Base-by-base conservation (phyloP, 2,888 invertebrate species). In the Neria commutata region DNA sequence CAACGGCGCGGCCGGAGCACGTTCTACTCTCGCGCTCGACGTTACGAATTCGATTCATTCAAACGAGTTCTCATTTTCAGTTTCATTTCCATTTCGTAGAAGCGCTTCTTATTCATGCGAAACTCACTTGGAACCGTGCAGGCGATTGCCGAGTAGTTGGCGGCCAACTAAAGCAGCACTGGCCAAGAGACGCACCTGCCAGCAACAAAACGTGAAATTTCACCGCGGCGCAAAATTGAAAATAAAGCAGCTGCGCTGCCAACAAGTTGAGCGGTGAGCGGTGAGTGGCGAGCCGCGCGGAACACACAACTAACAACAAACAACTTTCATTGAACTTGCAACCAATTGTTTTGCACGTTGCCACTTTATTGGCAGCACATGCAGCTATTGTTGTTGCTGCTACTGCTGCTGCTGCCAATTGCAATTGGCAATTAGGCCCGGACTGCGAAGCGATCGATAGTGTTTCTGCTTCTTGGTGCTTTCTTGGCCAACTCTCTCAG, bases 121-220 rank as follows among this genome's bases (percentile, higher is more conserved):
- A 46, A 46, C 25, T 48, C 48, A 10, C 25, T 48, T 48, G 29
- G 29, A 48, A 48, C 29, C 48, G 26, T 48, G 25, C 29, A 26
- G 25, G 48, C 8, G 16, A 16, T 26, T 48, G 25, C 29, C 14
- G 29, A 26, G 29, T 48, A n/a, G n/a, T n/a, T n/a, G n/a, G n/a
- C n/a, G n/a, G n/a, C n/a, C n/a, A n/a, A n/a, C n/a, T n/a, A n/a
- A n/a, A n/a, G n/a, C n/a, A n/a, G n/a, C n/a, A n/a, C n/a, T n/a
- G n/a, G n/a, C 17, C 42, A 3, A 42, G 3, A 17, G 21, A 19
- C 5, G 19, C 17, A 42, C 5, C 3, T 8, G 19, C 42, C 6
- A 29, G 6, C 11, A 8, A 8, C 17, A 42, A 19, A 6, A 21
- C 21, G 4, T 21, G 3, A 17, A 42, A 21, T 21, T 5, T 42